Evolutionary conservation across 2,113 vertebrate species (phyloP).

Genomic region (Rhineura floridana): DNA sequence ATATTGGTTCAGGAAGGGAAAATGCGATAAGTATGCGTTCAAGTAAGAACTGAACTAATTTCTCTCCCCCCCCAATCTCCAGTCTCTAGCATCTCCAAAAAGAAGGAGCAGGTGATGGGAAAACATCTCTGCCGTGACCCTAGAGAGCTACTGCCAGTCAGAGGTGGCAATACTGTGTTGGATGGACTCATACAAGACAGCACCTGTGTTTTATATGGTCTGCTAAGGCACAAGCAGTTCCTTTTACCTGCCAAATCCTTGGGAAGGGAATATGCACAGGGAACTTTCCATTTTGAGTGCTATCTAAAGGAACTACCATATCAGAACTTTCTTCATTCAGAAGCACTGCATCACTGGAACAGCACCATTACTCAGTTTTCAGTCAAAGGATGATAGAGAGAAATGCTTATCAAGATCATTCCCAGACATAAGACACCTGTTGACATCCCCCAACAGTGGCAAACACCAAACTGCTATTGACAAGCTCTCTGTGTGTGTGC

Average conservation of each 20-base stretch:
- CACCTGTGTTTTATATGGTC: not conserved
- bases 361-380: not conserved
- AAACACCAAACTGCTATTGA: constrained; percentile 42
- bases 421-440: too few relatives aligned
- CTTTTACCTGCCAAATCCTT: not conserved
- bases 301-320: not conserved
- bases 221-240: not conserved
- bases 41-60: too few relatives aligned
- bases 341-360: not conserved
- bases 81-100: too few relatives aligned
- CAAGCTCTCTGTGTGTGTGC: constrained; percentile 1
- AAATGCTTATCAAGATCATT: not conserved
- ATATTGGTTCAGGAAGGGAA: too few relatives aligned
- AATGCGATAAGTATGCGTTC: too few relatives aligned
- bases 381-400: not conserved
- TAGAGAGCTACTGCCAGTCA: too few relatives aligned
- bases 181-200: not conserved
- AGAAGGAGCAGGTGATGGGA: too few relatives aligned
- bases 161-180: too few relatives aligned
- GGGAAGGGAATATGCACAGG: not conserved
- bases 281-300: not conserved
- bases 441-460: not conserved
- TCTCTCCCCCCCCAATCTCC: too few relatives aligned
- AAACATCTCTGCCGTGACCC: too few relatives aligned
- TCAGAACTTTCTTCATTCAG: not conserved